phyloP scores from a whole-genome alignment of 2,113 vertebrate genomes.

The Mobula hypostoma region DNA sequence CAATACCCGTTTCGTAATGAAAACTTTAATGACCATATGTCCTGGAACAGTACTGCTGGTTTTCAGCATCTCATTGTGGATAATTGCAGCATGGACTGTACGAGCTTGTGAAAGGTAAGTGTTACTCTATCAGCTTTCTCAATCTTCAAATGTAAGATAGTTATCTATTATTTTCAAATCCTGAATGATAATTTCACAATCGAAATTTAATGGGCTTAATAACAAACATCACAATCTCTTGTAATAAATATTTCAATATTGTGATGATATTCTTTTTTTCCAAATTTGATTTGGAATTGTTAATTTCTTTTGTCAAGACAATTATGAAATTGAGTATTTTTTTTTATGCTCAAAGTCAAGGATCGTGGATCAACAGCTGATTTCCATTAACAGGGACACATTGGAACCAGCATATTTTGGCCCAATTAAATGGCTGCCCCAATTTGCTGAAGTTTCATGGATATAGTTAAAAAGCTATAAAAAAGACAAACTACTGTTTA shows the following conservation, averaged over 20 bases:
- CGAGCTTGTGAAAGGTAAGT: conserved; percentile 97
- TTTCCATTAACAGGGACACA: no score
- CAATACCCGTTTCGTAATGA: conserved; percentile 99
- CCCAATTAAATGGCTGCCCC: no score
- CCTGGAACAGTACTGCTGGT: conserved; percentile 97
- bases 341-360: background rate
- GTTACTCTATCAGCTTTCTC: conserved; percentile 3
- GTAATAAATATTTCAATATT: background rate
- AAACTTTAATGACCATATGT: conserved; percentile 99
- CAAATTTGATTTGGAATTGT: background rate
- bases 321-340: background rate
- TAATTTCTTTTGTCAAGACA: background rate
- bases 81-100: conserved; percentile 98
- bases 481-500: no score
- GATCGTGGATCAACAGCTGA: no score
- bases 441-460: no score
- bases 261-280: background rate
- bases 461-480: no score
- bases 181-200: background rate
- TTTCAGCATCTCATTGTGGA: conserved; percentile 99
- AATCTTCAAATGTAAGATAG: background rate
- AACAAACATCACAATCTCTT: background rate
- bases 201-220: background rate
- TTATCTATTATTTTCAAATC: background rate
- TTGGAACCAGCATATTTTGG: no score